Percentiles rank a stretch among this genome's conserved stretches.
Conservation (phyloP, 2,888 invertebrate species). For the Heliothis peltigera region DNA sequence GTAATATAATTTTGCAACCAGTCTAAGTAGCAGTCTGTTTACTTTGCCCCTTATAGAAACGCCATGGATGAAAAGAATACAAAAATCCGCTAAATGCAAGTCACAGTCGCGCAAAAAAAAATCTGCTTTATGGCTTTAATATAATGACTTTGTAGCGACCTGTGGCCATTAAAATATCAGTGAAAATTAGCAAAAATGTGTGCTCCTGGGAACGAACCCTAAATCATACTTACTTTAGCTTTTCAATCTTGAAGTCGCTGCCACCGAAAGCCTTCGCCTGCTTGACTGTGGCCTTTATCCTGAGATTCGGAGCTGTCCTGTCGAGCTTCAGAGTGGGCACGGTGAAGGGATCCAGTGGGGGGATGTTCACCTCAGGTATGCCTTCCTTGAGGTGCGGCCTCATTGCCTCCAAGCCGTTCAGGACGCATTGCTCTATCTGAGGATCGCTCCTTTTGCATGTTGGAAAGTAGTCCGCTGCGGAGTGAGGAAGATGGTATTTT, state of each 20-base stretch:
- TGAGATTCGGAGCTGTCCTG: slow-evolving; percentile 92
- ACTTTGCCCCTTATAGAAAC: neutral
- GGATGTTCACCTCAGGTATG: slow-evolving; percentile 69
- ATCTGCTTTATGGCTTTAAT: no score
- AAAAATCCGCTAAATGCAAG: no score
- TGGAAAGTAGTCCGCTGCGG: slow-evolving; percentile 71
- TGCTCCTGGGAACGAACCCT: neutral
- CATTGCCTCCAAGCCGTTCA: slow-evolving; percentile 88
- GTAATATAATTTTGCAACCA: neutral
- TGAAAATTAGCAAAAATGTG: no score
- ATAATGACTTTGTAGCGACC: no score
- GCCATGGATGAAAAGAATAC: no score
- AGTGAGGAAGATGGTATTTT: neutral
- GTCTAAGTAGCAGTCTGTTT: neutral
- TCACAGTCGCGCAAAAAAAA: neutral
- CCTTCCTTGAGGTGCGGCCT: slow-evolving; percentile 62
- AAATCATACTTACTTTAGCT: slow-evolving; percentile 89
- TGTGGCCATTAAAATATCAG: no score
- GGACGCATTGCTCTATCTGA: slow-evolving; percentile 66
- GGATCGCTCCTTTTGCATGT: slow-evolving; percentile 69
- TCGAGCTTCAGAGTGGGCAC: slow-evolving; percentile 92
- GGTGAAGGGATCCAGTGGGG: slow-evolving; percentile 90
- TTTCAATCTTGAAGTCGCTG: slow-evolving; percentile 91
- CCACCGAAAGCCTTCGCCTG: slow-evolving; percentile 92
- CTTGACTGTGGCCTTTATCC: slow-evolving; percentile 91